Evolutionary conservation across 1,140 invertebrate species (phyloP).

Genomic region (Agrypnia vestita): DNA sequence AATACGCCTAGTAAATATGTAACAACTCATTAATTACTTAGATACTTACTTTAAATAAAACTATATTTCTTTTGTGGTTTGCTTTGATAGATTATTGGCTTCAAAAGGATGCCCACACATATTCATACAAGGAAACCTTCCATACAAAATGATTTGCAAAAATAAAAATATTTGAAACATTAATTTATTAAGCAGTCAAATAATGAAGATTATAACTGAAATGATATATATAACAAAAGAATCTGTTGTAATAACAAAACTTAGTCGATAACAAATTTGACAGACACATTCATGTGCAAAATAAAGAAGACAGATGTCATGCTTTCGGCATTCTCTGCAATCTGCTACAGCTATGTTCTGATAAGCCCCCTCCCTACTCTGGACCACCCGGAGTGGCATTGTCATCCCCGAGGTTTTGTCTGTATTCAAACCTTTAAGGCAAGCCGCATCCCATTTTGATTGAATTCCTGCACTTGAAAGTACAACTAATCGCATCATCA

Average conservation of each 20-base stretch:
- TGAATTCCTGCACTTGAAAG: conserved; percentile 24
- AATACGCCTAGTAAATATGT: too few relatives aligned
- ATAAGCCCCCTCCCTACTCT: background rate
- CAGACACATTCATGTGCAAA: conserved; percentile 18
- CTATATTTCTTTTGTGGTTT: too few relatives aligned
- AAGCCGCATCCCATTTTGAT: conserved; percentile 4
- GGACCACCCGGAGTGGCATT: background rate
- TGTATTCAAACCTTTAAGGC: background rate
- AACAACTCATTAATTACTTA: too few relatives aligned
- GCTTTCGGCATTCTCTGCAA: background rate
- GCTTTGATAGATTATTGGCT: too few relatives aligned
- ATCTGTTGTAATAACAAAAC: conserved; percentile 34
- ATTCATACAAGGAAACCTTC: background rate
- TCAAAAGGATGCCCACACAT: too few relatives aligned
- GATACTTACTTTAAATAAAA: too few relatives aligned
- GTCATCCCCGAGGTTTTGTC: background rate
- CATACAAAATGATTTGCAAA: background rate
- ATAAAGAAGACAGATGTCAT: background rate
- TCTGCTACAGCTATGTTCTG: conserved; percentile 1
- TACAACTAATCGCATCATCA: conserved; percentile 61
- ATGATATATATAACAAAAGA: conserved; percentile 19
- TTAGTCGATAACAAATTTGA: conserved; percentile 34
- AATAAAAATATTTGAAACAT: conserved; percentile 13
- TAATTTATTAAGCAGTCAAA: conserved; percentile 43
- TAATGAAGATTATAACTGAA: conserved; percentile 22